Evolutionary conservation across 2,797 vertebrate species (phyloP).

Genomic region (Liparis tanakae): DNA sequence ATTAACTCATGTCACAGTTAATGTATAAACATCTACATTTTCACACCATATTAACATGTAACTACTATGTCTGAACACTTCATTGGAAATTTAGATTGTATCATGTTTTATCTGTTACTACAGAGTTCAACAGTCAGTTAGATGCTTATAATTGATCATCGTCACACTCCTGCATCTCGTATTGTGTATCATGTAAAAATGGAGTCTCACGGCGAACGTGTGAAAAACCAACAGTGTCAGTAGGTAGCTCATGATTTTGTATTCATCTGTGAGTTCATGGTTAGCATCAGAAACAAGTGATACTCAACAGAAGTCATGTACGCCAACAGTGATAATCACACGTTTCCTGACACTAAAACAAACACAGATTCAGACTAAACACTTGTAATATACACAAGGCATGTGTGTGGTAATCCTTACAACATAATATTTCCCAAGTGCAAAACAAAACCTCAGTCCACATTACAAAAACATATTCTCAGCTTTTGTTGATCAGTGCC

Average conservation of each 20-base stretch:
- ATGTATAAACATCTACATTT: not conserved
- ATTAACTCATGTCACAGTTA: not conserved
- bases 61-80: not conserved
- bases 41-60: not conserved
- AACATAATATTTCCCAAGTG: constrained; percentile 31
- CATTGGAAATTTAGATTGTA: not conserved
- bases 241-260: constrained; percentile 5
- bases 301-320: constrained; percentile 7
- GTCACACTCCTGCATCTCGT: constrained; percentile 50
- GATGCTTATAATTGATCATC: constrained; percentile 57
- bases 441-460: constrained; percentile 34
- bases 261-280: not conserved
- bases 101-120: constrained; percentile 24
- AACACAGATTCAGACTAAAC: constrained; percentile 47
- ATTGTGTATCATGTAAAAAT: constrained; percentile 16
- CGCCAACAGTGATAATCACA: constrained; percentile 12
- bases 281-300: constrained; percentile 7
- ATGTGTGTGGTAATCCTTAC: constrained; percentile 14
- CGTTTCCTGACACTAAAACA: constrained; percentile 37
- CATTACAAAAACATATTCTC: constrained; percentile 24
- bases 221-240: constrained; percentile 7
- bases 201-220: constrained; percentile 25
- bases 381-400: constrained; percentile 31
- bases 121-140: constrained; percentile 47
- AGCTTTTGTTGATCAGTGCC: constrained; percentile 18